phyloP scores from a whole-genome alignment of 1,140 invertebrate genomes.

The Sminthurides bifidus region DNA sequence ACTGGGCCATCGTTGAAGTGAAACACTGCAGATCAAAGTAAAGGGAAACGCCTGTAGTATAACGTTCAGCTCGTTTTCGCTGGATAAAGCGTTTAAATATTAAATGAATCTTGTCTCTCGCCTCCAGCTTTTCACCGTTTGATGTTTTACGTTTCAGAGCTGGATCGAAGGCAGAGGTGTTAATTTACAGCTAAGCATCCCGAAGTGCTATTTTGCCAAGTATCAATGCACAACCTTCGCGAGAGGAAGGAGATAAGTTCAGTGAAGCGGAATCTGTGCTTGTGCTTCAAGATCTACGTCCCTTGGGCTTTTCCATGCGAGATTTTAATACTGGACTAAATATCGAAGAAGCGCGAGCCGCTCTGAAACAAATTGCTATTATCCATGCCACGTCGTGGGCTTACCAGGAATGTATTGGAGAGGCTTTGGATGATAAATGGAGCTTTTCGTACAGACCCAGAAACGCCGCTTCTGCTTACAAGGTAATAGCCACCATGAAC shows the following conservation, averaged over 20 bases:
- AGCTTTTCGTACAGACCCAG: constrained; percentile 27
- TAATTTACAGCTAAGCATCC: constrained; percentile 43
- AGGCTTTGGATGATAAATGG: constrained; percentile 29
- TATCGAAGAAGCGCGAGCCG: constrained; percentile 49
- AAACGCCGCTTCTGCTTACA: constrained; percentile 29
- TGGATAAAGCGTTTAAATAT: neutral
- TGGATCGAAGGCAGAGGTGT: constrained; percentile 16
- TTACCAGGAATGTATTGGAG: constrained; percentile 20
- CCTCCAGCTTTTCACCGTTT: neutral
- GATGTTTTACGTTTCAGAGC: constrained; percentile 9
- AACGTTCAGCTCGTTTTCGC: no score
- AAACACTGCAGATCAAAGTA: no score
- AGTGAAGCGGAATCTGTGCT: constrained; percentile 43
- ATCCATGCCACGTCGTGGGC: constrained; percentile 54
- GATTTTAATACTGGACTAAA: constrained; percentile 57
- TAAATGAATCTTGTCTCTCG: neutral
- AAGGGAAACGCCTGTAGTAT: no score
- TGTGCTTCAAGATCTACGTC: constrained; percentile 49
- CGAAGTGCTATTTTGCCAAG: constrained; percentile 49
- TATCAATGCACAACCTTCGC: constrained; percentile 8
- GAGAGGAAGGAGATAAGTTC: constrained; percentile 12
- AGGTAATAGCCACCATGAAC: no score
- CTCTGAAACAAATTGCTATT: constrained; percentile 53
- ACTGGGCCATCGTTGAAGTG: no score
- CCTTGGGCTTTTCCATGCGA: constrained; percentile 42